A percentile compares a stretch with the other conserved stretches of the same genome.
phyloP scores from a whole-genome alignment of 2,113 vertebrate species.

The Crotalus viridis region DNA sequence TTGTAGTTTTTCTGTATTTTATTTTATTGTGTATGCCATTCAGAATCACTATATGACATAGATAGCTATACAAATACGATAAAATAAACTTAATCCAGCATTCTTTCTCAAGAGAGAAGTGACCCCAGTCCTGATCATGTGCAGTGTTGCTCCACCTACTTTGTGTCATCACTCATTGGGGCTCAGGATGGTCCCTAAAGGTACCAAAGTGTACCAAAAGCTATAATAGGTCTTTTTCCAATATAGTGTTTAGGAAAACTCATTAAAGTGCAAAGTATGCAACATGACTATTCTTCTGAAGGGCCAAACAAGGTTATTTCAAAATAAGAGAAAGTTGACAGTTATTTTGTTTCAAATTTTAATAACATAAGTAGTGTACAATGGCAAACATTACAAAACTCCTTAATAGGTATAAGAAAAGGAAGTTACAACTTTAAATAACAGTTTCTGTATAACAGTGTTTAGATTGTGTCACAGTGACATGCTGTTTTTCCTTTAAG shows the following conservation, averaged over 20 bases:
- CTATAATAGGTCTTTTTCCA: neutral
- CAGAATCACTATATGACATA: neutral
- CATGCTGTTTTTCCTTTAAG: slow-evolving; percentile 73
- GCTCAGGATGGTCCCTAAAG: neutral
- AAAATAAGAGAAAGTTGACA: slow-evolving; percentile 43
- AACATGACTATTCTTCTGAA: slow-evolving; percentile 33
- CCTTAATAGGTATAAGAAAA: slow-evolving; percentile 65
- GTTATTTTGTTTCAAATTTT: slow-evolving; percentile 75
- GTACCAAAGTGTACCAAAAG: neutral
- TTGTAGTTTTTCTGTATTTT: neutral
- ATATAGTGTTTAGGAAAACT: neutral
- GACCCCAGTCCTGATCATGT: neutral
- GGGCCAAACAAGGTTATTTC: slow-evolving; percentile 34
- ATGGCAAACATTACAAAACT: slow-evolving; percentile 68
- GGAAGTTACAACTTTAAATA: slow-evolving; percentile 72
- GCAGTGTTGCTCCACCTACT: neutral
- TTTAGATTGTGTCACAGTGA: slow-evolving; percentile 69
- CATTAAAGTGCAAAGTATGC: neutral
- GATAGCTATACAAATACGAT: neutral
- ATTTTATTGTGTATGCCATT: neutral
- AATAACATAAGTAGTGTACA: slow-evolving; percentile 74
- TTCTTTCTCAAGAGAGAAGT: neutral
- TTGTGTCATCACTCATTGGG: neutral
- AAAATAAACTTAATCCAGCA: neutral
- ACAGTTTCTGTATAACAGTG: slow-evolving; percentile 64